Conservation (phyloP, 2,113 vertebrate species). For the Sylvia atricapilla region DNA sequence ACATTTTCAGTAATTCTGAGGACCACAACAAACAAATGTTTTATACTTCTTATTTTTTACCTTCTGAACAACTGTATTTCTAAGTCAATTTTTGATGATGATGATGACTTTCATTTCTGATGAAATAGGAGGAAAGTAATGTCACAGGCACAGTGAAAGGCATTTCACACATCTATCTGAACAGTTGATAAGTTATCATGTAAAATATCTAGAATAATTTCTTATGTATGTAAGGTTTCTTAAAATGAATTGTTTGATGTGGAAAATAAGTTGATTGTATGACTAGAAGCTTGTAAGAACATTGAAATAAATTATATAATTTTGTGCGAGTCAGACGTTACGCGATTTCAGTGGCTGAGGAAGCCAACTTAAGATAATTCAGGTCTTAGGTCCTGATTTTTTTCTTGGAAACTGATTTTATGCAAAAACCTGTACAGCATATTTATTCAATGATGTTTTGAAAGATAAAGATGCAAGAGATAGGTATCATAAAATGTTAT, state of each 20-base stretch:
- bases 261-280: background rate
- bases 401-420: background rate
- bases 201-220: background rate
- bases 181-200: background rate
- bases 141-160: background rate
- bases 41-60: background rate
- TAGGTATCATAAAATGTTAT: background rate
- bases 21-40: background rate
- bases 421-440: background rate
- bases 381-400: background rate
- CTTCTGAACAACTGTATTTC: background rate
- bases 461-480: background rate
- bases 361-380: background rate
- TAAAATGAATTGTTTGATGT: background rate
- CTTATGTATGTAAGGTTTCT: background rate
- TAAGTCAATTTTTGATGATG: background rate
- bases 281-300: background rate
- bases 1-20: background rate
- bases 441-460: background rate
- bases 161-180: background rate
- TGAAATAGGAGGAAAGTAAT: background rate
- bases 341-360: background rate
- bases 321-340: background rate
- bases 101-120: background rate
- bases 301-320: background rate